phyloP scores from a whole-genome alignment of 1,140 invertebrate genomes.

The Nephila pilipes region DNA sequence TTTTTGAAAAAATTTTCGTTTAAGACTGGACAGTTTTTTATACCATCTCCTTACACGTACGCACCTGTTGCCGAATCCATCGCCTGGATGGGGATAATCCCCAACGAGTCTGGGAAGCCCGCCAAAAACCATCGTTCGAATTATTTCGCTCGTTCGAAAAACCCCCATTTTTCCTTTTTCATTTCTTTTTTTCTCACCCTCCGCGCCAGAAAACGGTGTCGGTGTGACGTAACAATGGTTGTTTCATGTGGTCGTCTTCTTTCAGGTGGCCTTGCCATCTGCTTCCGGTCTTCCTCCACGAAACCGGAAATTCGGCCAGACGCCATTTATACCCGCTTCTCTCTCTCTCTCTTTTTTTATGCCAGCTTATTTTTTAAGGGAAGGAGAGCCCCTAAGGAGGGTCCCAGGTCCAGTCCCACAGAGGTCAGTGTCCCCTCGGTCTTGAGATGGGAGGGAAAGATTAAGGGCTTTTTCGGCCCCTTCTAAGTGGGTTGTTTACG shows the following conservation, averaged over 20 bases:
- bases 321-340: slow-evolving; percentile 56
- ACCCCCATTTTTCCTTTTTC: background rate
- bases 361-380: slow-evolving; percentile 49
- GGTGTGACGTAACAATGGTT: slow-evolving; percentile 76
- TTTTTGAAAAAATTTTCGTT: slow-evolving; percentile 39
- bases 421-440: slow-evolving; percentile 61
- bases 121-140: slow-evolving; percentile 47
- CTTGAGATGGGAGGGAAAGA: background rate
- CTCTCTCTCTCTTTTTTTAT: background rate
- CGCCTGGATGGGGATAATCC: slow-evolving; percentile 30
- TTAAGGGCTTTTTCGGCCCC: background rate
- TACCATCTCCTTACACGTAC: background rate
- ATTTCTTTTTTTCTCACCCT: background rate
- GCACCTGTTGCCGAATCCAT: slow-evolving; percentile 61
- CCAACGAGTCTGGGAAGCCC: slow-evolving; percentile 59
- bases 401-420: slow-evolving; percentile 67
- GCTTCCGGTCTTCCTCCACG: slow-evolving; percentile 72
- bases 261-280: slow-evolving; percentile 76
- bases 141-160: slow-evolving; percentile 55
- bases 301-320: slow-evolving; percentile 75
- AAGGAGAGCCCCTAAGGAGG: slow-evolving; percentile 29
- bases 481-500: slow-evolving; percentile 60
- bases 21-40: slow-evolving; percentile 68
- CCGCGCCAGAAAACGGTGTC: slow-evolving; percentile 59
- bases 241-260: slow-evolving; percentile 65